These are phyloP conservation scores for Machimus atricapillus DNA, from an alignment of 2,888 invertebrate species.

Conservation along the genomic window DNA sequence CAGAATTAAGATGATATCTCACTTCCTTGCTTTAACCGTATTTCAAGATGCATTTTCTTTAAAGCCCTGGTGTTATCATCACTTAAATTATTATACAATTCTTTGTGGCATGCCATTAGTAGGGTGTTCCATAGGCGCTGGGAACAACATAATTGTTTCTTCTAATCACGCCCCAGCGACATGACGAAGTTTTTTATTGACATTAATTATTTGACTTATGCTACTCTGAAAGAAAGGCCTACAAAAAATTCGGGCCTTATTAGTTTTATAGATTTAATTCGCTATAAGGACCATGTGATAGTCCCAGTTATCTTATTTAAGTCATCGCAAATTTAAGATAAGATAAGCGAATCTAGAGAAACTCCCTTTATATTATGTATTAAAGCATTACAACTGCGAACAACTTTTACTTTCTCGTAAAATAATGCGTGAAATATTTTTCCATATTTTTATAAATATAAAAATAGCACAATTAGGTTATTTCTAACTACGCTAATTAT, in stretches of 20 bases:
- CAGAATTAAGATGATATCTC: neutral
- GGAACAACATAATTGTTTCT: neutral
- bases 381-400: neutral
- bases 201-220: neutral
- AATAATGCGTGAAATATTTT: neutral
- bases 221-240: neutral
- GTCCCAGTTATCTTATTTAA: neutral
- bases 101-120: neutral
- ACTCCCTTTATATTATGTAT: neutral
- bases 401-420: neutral
- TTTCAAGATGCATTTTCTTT: neutral
- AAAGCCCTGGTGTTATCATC: neutral
- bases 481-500: neutral
- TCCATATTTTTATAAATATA: neutral
- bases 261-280: neutral
- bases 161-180: neutral
- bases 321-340: neutral
- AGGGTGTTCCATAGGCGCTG: neutral
- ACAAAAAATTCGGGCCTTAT: neutral
- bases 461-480: neutral
- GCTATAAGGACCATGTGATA: neutral
- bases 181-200: neutral
- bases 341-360: neutral
- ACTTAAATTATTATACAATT: neutral
- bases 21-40: neutral